phyloP scores from a whole-genome alignment of 2,888 invertebrate species.

The Adineta ricciae region DNA sequence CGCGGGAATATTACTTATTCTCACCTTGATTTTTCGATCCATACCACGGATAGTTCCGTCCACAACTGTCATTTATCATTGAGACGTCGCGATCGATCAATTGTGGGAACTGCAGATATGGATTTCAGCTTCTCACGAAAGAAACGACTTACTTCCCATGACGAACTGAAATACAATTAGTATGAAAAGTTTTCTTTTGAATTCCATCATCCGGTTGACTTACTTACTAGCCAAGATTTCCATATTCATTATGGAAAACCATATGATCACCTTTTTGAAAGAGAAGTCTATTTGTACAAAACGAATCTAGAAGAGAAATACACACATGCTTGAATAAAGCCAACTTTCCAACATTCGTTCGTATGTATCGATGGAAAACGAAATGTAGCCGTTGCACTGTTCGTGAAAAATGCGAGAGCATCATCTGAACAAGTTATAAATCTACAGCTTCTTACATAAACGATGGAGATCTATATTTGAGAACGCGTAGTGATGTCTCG shows the following conservation, averaged over 20 bases:
- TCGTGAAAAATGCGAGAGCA: background rate
- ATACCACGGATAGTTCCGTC: conserved; percentile 50
- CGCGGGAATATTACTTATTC: background rate
- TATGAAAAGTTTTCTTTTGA: conserved; percentile 31
- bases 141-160: conserved; percentile 39
- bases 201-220: background rate
- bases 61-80: conserved; percentile 50
- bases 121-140: conserved; percentile 39
- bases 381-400: conserved; percentile 45
- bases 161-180: background rate
- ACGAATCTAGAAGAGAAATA: conserved; percentile 35
- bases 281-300: background rate
- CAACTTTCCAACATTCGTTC: conserved; percentile 45
- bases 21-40: conserved; percentile 38
- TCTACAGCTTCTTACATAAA: conserved; percentile 39
- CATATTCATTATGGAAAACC: conserved; percentile 48
- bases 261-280: conserved; percentile 38
- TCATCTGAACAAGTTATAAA: background rate
- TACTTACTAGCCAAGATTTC: conserved; percentile 48
- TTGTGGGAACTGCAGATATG: conserved; percentile 50
- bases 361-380: conserved; percentile 44
- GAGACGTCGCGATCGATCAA: conserved; percentile 43
- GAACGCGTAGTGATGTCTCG: conserved; percentile 43
- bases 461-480: conserved; percentile 46
- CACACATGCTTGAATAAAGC: conserved; percentile 50